These are phyloP conservation scores for Sminthopsis crassicaudata DNA, from an alignment of 2,113 vertebrate species.

Conservation along the genomic window DNA sequence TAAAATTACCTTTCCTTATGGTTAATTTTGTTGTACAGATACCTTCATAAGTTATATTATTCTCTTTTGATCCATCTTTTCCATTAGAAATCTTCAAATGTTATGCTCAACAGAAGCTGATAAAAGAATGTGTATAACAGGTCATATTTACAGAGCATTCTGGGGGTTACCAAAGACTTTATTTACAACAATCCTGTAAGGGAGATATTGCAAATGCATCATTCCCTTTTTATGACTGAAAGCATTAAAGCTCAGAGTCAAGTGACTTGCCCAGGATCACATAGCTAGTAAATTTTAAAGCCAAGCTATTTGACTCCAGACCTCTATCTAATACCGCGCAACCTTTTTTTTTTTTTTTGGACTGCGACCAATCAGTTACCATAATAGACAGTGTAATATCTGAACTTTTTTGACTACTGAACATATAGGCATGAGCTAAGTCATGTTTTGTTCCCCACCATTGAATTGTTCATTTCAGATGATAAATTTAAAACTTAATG, in stretches of 20 bases:
- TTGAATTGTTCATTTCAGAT: slow-evolving; percentile 12
- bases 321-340: neutral
- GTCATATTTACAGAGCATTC: neutral
- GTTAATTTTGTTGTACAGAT: neutral
- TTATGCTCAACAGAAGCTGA: neutral
- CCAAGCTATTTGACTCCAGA: neutral
- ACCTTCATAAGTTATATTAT: neutral
- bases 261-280: neutral
- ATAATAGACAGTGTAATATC: neutral
- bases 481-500: slow-evolving; percentile 35
- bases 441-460: neutral
- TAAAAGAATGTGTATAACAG: neutral
- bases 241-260: neutral
- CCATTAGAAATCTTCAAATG: slow-evolving; percentile 1
- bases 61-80: slow-evolving; percentile 27
- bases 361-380: slow-evolving; percentile 5
- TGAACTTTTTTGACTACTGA: neutral
- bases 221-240: neutral
- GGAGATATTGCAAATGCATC: neutral
- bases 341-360: neutral
- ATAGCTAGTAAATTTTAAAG: neutral
- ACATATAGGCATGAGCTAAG: neutral
- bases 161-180: neutral
- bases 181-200: neutral
- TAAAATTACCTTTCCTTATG: neutral